These are phyloP conservation scores for Nebria ingens DNA, from an alignment of 1,140 invertebrate genomes.

Conservation along the genomic window DNA sequence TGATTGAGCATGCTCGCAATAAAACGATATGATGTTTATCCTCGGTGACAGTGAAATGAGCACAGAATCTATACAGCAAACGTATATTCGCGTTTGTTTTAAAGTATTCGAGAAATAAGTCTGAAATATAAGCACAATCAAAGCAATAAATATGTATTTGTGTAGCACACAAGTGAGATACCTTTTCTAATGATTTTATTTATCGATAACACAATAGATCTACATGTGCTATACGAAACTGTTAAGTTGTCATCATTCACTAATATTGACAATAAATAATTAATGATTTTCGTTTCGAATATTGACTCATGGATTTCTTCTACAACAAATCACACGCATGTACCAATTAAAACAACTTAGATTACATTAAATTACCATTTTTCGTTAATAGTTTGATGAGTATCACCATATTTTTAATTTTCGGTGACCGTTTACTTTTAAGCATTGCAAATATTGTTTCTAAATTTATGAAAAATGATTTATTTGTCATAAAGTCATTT, in stretches of 20 bases:
- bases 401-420: not conserved
- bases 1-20: not conserved
- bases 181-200: not conserved
- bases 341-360: no score
- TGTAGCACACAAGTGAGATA: not conserved
- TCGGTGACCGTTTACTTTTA: not conserved
- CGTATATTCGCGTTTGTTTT: slow-evolving; percentile 3
- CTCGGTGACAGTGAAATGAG: not conserved
- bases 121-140: not conserved
- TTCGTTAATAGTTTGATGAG: not conserved
- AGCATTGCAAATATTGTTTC: not conserved
- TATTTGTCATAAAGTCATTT: not conserved
- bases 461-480: not conserved
- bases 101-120: not conserved
- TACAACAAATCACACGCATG: no score
- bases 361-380: no score
- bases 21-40: slow-evolving; percentile 2
- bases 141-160: not conserved
- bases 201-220: not conserved
- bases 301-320: not conserved
- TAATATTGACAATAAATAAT: not conserved
- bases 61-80: not conserved
- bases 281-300: not conserved
- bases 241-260: not conserved
- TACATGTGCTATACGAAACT: not conserved